These are phyloP conservation scores for Nephrotoma appendiculata DNA, from an alignment of 2,888 invertebrate genomes.

Conservation along the genomic window DNA sequence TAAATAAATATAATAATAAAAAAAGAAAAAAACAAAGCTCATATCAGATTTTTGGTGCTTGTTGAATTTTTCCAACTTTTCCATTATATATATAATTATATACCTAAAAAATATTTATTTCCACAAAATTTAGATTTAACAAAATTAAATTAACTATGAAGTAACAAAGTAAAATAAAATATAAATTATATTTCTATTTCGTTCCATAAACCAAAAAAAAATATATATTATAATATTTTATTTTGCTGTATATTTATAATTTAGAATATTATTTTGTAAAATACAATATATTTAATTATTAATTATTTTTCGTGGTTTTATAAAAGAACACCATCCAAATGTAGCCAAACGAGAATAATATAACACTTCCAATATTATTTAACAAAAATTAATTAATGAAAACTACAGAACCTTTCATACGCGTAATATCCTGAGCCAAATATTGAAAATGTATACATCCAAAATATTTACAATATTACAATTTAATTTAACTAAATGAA, in stretches of 20 bases:
- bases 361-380: neutral
- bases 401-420: neutral
- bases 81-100: neutral
- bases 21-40: conserved; percentile 11
- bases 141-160: neutral
- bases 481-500: neutral
- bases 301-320: neutral
- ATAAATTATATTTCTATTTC: neutral
- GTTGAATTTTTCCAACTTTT: neutral
- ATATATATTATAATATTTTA: neutral
- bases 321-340: neutral
- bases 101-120: neutral
- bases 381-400: neutral
- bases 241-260: neutral
- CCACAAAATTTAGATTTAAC: neutral
- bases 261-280: neutral
- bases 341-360: neutral
- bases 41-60: conserved; percentile 1
- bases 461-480: neutral
- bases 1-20: conserved; percentile 2
- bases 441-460: neutral
- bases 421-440: neutral
- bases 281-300: neutral
- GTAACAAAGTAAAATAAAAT: neutral
- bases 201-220: neutral